phyloP scores from a whole-genome alignment of 64 coral and sea anemone species.

The Anthopleura sola region DNA sequence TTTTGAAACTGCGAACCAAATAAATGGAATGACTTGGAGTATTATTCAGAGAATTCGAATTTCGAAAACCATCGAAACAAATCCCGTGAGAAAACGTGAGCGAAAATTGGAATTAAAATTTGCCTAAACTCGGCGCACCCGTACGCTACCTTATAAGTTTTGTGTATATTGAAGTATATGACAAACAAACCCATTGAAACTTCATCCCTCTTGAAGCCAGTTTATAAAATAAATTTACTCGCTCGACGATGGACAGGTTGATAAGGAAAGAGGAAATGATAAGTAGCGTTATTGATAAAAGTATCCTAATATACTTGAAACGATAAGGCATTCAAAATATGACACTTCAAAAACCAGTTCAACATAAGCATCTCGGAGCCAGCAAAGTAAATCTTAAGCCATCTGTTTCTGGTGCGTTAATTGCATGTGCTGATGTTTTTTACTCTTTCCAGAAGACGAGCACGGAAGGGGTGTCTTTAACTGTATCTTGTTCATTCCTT shows the following conservation, averaged over 20 bases:
- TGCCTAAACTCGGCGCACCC: too few relatives aligned
- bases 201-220: background rate
- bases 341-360: background rate
- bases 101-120: too few relatives aligned
- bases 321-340: background rate
- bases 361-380: slow-evolving; percentile 2
- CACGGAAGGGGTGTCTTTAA: background rate
- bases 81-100: too few relatives aligned
- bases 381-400: slow-evolving; percentile 2
- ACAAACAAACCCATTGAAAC: background rate
- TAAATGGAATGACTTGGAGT: too few relatives aligned
- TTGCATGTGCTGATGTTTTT: background rate
- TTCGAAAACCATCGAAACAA: too few relatives aligned
- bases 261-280: background rate
- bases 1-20: too few relatives aligned
- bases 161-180: background rate
- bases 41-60: too few relatives aligned
- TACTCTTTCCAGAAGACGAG: background rate
- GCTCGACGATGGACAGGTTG: background rate
- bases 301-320: slow-evolving; percentile 5
- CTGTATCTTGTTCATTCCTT: background rate
- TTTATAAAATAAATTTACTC: background rate
- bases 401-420: background rate
- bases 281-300: background rate
- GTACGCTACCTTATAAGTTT: too few relatives aligned